Percentiles rank a stretch among this genome's conserved stretches.
Evolutionary conservation across 2,797 vertebrate genomes (phyloP).

Genomic region (Halcyon smyrnensis): DNA sequence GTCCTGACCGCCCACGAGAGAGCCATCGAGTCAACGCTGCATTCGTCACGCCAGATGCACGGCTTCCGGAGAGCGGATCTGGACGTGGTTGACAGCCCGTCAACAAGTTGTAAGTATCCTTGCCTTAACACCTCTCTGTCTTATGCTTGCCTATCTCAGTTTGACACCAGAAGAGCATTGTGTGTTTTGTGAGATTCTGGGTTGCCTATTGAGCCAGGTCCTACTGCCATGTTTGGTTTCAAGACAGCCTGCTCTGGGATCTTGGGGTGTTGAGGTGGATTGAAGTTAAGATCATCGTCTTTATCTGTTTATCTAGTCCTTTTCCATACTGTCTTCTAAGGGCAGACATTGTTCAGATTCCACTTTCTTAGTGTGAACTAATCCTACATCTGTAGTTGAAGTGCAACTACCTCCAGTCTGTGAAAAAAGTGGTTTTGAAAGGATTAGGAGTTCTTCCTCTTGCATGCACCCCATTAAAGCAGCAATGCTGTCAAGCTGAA

Average conservation of each 20-base stretch:
- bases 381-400: not conserved
- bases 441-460: not conserved
- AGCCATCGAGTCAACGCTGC: slow-evolving; percentile 76
- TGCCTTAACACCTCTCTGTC: slow-evolving; percentile 32
- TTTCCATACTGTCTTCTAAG: not conserved
- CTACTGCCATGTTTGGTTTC: not conserved
- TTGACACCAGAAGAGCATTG: not conserved
- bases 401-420: not conserved
- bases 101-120: slow-evolving; percentile 80
- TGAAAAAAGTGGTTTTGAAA: not conserved
- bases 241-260: not conserved
- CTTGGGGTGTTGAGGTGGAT: not conserved
- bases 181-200: not conserved
- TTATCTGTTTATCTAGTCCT: not conserved
- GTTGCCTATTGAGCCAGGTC: not conserved
- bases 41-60: slow-evolving; percentile 47
- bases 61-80: slow-evolving; percentile 62
- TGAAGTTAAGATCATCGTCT: not conserved
- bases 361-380: not conserved
- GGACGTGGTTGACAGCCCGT: slow-evolving; percentile 73
- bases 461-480: not conserved
- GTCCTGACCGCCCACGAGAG: slow-evolving; percentile 75
- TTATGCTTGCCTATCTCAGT: not conserved
- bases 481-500: not conserved
- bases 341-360: not conserved